A percentile compares a stretch with the other conserved stretches of the same genome.
Evolutionary conservation across 2,888 invertebrate genomes (phyloP).

Genomic region (Drosophila maculinotata): DNA sequence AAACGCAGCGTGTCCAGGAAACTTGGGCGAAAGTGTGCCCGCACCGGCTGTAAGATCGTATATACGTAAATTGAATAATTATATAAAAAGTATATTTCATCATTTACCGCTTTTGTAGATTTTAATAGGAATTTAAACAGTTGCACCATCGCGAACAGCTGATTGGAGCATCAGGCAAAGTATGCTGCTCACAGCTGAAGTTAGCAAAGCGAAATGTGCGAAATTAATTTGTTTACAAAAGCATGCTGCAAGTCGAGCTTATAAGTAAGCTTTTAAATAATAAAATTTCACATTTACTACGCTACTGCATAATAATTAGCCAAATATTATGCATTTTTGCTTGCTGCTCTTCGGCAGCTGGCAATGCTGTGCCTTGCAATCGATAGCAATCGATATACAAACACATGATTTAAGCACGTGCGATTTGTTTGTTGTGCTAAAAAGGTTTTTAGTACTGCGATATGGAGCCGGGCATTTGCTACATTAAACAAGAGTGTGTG

Average conservation of each 20-base stretch:
- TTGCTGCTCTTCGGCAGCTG: not conserved
- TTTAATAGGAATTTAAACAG: constrained; percentile 78
- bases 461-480: constrained; percentile 84
- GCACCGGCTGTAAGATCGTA: constrained; percentile 64
- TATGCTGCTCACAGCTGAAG: constrained; percentile 7
- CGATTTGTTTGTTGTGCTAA: constrained; percentile 45
- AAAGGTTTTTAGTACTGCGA: constrained; percentile 41
- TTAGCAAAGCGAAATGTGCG: not conserved
- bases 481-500: constrained; percentile 82
- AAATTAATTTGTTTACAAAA: not conserved
- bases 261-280: not conserved
- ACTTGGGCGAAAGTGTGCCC: constrained; percentile 81
- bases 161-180: constrained; percentile 6
- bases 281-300: not conserved
- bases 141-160: constrained; percentile 77
- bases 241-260: not conserved
- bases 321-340: not conserved
- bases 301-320: not conserved
- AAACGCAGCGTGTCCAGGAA: constrained; percentile 94
- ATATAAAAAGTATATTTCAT: too few species aligned
- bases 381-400: constrained; percentile 33
- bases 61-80: not conserved
- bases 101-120: constrained; percentile 74
- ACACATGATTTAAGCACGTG: constrained; percentile 58
- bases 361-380: not conserved